Conservation (phyloP, 2,113 vertebrate genomes). For the Manacus vitellinus region DNA sequence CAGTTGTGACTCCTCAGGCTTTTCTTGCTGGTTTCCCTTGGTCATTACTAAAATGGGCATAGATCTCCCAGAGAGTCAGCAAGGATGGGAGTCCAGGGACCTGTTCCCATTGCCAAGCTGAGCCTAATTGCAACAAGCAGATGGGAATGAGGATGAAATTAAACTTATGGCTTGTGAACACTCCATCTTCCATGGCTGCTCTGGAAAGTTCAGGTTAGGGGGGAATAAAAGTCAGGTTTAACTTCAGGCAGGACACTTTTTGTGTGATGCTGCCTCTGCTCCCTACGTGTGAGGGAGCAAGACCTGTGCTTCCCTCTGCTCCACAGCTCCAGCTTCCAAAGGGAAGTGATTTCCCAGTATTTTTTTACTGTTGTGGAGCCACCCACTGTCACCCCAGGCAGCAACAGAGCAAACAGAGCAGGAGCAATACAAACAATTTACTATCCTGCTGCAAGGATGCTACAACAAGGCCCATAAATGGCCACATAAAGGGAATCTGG, state of each 20-base stretch:
- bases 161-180: fast-evolving
- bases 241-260: fast-evolving
- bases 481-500: not conserved
- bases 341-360: fast-evolving
- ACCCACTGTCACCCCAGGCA: not conserved
- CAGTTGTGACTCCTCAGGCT: not conserved
- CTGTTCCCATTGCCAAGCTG: not conserved
- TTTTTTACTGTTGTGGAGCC: not conserved
- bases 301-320: fast-evolving
- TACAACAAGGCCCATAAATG: not conserved
- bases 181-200: not conserved
- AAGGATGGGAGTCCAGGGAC: fast-evolving
- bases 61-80: not conserved
- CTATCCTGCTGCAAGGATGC: not conserved
- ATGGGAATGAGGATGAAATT: not conserved
- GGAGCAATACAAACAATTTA: not conserved
- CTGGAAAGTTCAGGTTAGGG: not conserved
- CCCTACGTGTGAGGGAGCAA: fast-evolving
- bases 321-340: fast-evolving
- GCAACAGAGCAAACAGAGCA: not conserved
- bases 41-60: not conserved
- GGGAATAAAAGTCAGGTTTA: fast-evolving
- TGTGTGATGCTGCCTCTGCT: fast-evolving
- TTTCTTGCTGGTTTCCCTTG: not conserved
- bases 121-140: not conserved